These are phyloP conservation scores for Hydrozoanthus tunicans DNA, from an alignment of 64 coral and sea anemone species.

Conservation along the genomic window DNA sequence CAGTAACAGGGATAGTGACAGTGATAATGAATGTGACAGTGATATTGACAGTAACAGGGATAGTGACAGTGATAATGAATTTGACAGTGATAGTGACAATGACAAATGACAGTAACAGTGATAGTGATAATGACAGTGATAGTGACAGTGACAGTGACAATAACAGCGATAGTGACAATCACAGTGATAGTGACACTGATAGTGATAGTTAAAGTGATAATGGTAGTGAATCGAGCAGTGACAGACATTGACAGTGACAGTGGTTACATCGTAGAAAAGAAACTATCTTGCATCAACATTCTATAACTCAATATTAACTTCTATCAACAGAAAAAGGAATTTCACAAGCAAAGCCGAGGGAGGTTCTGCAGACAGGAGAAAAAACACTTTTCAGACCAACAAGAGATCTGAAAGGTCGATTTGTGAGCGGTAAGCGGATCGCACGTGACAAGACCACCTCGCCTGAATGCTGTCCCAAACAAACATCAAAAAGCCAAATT, in stretches of 20 bases:
- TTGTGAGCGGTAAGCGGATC: not conserved
- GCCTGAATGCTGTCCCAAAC: not conserved
- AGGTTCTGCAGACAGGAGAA: not conserved
- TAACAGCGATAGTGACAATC: no score
- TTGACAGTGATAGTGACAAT: not conserved
- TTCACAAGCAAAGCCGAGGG: not conserved
- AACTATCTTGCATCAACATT: not conserved
- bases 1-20: not conserved
- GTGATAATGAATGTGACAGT: not conserved
- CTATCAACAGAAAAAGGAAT: not conserved
- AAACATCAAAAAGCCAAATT: not conserved
- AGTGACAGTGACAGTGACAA: not conserved
- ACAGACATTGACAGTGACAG: no score
- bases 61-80: not conserved
- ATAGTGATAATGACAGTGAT: not conserved
- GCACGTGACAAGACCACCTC: not conserved
- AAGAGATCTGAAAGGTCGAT: constrained; percentile 33
- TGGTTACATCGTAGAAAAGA: not conserved
- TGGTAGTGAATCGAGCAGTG: no score
- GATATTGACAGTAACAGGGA: not conserved
- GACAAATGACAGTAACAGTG: no score
- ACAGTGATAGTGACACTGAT: no score
- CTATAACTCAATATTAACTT: not conserved
- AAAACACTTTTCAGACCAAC: constrained; percentile 22
- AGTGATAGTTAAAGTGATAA: no score